Base-by-base conservation (phyloP, 2,113 vertebrate species). In the Diadophis punctatus region DNA sequence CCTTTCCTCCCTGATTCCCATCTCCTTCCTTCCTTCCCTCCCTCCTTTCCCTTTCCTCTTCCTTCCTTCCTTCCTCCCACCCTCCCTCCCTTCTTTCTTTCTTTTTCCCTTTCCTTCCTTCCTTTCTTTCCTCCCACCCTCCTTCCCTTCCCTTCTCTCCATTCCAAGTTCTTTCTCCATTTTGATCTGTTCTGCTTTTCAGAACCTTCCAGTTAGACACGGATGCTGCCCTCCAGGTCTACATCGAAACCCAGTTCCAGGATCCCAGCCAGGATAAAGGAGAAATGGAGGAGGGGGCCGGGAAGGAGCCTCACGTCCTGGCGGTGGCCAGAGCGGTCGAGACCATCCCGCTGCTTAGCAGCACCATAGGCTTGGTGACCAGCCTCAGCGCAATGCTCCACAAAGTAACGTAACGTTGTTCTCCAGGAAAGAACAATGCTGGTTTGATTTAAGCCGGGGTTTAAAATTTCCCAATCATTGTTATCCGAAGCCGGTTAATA, bases 131-230 rank as follows among this genome's bases (percentile, higher is more conserved):
- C 30, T 14, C 12, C 60, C 30, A 49, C 48, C 48, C 48, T 49
- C 8, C 51, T 12, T 51, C n/a, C 63, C n/a, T 11, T 4, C 60
- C 11, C 3, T 58, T 14, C 8, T 8, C 12, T 14, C 8, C 1
- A 14, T 58, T 53, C 11, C 16, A 34, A 34, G 5, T 74, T n/a
- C 6, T n/a, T 74, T 39, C n/a, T 39, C n/a, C 34, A 16, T 80
- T 39, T 22, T 39, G 16, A 1, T 20, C 34, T 39, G 3, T 80
- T 39, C n/a, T 39, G n/a, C 68, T 12, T 95, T 93, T 87, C 91
- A 99, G 99, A 89, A 97, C 98, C 1, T 99, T 98, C 93, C 97
- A 96, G 90, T 94, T 99, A 94, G 98, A 99, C 96, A 97, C 96
- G 0, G 98, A 99, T 86, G 89, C 96, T 0, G 98, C 98, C 0